Base-by-base conservation (phyloP, 2,113 vertebrate species). In the Rhodinocichla rosea region DNA sequence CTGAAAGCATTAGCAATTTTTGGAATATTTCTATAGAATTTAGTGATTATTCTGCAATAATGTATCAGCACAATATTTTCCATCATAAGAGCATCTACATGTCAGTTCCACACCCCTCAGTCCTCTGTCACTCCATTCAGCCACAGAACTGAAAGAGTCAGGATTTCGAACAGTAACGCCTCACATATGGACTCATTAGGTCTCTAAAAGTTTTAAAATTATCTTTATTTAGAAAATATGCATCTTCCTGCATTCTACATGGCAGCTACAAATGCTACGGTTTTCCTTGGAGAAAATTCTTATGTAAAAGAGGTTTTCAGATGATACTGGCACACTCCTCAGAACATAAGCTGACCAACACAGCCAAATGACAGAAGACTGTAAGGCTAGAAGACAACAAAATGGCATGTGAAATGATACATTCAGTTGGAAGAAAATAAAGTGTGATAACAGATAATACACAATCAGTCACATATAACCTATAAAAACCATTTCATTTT, bases 151-250 rank as follows among this genome's bases (percentile, higher is more conserved):
- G 33, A 67, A 71, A 74, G 0, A 57, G 37, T 19, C 32, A 50
- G 18, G 33, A 74, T 60, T 82, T 79, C 7, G 1, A 83, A 82
- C 7, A 45, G 37, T 24, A 86, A 52, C 0, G 0, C 24, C 47
- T 79, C 57, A 23, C 3, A 3, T 18, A 52, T 0, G 1, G 10
- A 95, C 55, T 59, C 50, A 20, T 4, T 9, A 75, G 16, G 8
- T 47, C 47, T 77, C 63, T 33, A 10, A 30, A 59, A 52, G 62
- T 47, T 82, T 83, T 84, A 3, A 33, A 79, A 69, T 63, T 35
- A 69, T 23, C 49, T 45, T 53, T 5, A 42, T 73, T 69, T 69
- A 14, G 83, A 89, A 67, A 82, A 79, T 30, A 76, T 11, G 21
- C n/a, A 53, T 52, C 24, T 89, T 68, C 45, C 28, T 79, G 52